Base-by-base conservation (phyloP, 2,888 invertebrate species). In the Hyposoter dolosus region DNA sequence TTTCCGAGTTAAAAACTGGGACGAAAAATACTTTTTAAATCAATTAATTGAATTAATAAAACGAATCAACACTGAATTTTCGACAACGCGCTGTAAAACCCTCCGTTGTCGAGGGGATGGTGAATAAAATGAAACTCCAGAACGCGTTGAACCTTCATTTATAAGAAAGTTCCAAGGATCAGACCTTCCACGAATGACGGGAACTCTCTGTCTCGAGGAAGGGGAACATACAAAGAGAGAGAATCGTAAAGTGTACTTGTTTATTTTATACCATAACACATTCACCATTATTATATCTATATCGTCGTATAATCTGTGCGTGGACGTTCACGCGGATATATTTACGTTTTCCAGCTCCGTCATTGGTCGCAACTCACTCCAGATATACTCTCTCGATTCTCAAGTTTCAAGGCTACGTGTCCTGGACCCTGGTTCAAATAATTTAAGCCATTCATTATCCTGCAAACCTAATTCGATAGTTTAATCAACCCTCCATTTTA, bases 81-180 rank as follows among this genome's bases (percentile, higher is more conserved):
- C 80, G 81, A 72, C 83, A 82, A 69, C 84, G 86, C 68, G 68
- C 83, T 83, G 82, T 68, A 71, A 79, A 80, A 89, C 90, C 90
- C 89, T 91, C 89, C 88, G 88, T 72, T 84, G 86, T 66, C 88
- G 92, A 90, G 92, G 93, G 93, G 92, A 90, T 92, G 91, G 84
- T 88, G 90, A 89, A 90, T 90, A 90, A 92, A 92, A 90, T 93
- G 93, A 91, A 90, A 88, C 90, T 87, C 87, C 87, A 89, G 87
- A 74, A 84, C 81, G 85, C 87, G 88, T 83, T 78, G 90, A 89
- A 91, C 91, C 92, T 93, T 92, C 90, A 93, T 93, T 93, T 93
- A 93, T 93, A 93, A 93, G 93, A 93, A 93, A 92, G 91, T 91
- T 88, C 92, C 92, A 92, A 93, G 93, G 92, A 91, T 92, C 88